Evolutionary conservation across 2,797 vertebrate species (phyloP).

Genomic region (Crax fasciolata): DNA sequence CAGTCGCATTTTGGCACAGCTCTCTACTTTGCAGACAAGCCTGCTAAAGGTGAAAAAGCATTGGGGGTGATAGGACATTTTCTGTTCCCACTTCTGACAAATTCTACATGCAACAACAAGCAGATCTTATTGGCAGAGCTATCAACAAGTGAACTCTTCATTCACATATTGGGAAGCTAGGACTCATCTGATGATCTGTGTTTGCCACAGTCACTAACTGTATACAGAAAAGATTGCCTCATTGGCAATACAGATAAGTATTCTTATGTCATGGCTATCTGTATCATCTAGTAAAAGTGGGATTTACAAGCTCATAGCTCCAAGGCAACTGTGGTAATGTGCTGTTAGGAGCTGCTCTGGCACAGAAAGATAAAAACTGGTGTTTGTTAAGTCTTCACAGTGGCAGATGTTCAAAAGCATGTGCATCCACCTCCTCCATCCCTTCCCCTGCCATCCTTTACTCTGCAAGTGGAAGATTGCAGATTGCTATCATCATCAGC

Average conservation of each 20-base stretch:
- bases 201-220: neutral
- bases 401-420: neutral
- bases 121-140: neutral
- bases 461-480: neutral
- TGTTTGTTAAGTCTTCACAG: neutral
- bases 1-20: neutral
- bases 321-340: rapidly evolving
- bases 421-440: neutral
- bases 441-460: neutral
- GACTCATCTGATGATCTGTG: neutral
- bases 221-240: neutral
- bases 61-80: neutral
- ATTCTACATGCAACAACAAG: neutral
- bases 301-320: neutral
- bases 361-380: neutral
- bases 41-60: neutral
- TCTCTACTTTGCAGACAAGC: neutral
- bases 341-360: neutral
- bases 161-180: neutral
- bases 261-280: neutral
- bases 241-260: neutral
- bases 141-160: neutral
- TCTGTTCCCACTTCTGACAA: neutral
- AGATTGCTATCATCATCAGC: neutral
- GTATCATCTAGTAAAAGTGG: neutral